phyloP scores from a whole-genome alignment of 1,140 invertebrate species.

The Temnothorax longispinosus region DNA sequence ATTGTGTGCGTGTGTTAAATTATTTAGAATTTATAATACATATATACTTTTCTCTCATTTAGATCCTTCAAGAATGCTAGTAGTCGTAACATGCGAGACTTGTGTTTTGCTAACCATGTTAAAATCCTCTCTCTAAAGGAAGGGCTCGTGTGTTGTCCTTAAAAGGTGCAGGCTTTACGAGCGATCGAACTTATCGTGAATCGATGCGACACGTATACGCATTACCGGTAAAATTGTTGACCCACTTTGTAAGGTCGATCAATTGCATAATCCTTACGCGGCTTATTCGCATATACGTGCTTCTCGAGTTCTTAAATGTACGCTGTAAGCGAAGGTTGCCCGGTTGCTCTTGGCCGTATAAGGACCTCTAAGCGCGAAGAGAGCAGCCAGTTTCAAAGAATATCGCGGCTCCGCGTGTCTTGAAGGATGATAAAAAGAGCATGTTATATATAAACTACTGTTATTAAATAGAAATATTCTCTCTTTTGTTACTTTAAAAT shows the following conservation, averaged over 20 bases:
- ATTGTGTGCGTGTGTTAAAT: not conserved
- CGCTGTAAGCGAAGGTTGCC: slow-evolving; percentile 63
- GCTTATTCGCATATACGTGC: slow-evolving; percentile 1
- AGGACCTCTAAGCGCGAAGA: slow-evolving; percentile 67
- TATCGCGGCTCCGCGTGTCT: not conserved
- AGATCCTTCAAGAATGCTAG: not conserved
- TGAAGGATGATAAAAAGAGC: not conserved
- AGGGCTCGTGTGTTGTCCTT: slow-evolving; percentile 14
- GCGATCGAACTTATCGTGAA: slow-evolving; percentile 28
- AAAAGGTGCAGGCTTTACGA: slow-evolving; percentile 50
- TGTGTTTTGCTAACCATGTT: slow-evolving; percentile 36
- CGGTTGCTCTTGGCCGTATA: slow-evolving; percentile 56
- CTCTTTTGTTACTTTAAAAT: not conserved
- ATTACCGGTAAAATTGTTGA: slow-evolving; percentile 64
- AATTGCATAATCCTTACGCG: slow-evolving; percentile 61
- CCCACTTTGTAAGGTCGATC: slow-evolving; percentile 58
- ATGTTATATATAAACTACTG: not conserved
- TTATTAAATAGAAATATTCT: not conserved
- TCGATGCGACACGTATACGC: slow-evolving; percentile 18
- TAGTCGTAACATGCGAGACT: not conserved
- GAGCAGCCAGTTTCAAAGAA: not conserved
- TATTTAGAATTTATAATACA: not conserved
- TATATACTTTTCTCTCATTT: not conserved
- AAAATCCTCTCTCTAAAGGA: slow-evolving; percentile 58
- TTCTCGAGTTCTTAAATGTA: slow-evolving; percentile 27